Conservation (phyloP, 2,113 vertebrate species). For the Catharus bicknelli region DNA sequence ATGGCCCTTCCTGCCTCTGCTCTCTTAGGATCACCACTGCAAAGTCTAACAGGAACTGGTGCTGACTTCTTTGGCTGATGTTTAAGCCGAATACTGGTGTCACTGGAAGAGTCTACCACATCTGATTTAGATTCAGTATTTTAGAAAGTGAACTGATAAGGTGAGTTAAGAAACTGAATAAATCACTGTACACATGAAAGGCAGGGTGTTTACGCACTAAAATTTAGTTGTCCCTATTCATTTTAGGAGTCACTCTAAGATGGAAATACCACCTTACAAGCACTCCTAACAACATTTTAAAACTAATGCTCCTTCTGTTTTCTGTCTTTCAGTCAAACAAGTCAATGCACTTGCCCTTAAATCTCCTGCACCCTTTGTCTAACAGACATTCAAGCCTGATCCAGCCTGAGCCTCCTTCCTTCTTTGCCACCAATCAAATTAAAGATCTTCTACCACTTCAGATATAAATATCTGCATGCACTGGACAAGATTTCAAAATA, state of each 20-base stretch:
- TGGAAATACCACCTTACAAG: background rate
- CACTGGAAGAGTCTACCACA: background rate
- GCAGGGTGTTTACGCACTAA: background rate
- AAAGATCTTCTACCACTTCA: background rate
- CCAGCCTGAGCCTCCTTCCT: background rate
- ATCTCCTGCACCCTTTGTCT: background rate
- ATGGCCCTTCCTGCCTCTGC: fast-evolving
- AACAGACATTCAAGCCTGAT: background rate
- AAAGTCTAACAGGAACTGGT: background rate
- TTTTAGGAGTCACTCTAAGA: background rate
- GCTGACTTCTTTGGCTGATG: background rate
- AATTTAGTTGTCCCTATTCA: background rate
- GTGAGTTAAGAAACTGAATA: background rate
- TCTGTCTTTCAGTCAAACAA: background rate
- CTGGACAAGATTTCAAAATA: background rate
- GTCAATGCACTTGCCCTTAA: background rate
- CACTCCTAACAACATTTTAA: background rate
- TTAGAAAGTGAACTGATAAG: background rate
- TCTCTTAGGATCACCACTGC: background rate
- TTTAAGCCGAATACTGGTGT: background rate
- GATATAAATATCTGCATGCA: background rate
- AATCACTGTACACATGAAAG: fast-evolving
- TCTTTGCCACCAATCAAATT: background rate
- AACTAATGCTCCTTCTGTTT: background rate
- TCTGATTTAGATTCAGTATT: background rate